A percentile compares a stretch with the other conserved stretches of the same genome.
Evolutionary conservation across 2,888 invertebrate species (phyloP).

Genomic region (Zhengitettix transpicula): DNA sequence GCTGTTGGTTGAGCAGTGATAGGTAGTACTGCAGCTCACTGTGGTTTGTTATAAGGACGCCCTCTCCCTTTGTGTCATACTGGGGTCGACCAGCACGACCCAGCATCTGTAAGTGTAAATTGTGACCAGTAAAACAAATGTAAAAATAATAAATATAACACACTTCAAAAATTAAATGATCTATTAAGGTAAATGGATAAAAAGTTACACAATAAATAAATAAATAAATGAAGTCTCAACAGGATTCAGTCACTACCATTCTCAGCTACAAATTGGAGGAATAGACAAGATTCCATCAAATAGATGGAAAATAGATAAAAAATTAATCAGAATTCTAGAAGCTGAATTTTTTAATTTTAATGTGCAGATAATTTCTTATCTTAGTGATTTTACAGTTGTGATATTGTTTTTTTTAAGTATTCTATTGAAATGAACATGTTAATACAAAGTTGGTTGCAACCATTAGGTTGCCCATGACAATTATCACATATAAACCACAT

Average conservation of each 20-base stretch:
- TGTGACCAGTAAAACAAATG: too few relatives aligned
- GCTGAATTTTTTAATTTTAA: not conserved
- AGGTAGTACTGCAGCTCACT: conserved; percentile 96
- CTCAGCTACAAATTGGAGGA: too few relatives aligned
- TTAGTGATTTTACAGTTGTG: not conserved
- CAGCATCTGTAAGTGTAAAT: conserved; percentile 48
- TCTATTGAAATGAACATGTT: not conserved
- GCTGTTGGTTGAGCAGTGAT: conserved; percentile 90
- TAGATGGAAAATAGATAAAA: too few relatives aligned
- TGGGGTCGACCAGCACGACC: conserved; percentile 96
- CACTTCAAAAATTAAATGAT: not conserved
- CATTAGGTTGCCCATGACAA: too few relatives aligned
- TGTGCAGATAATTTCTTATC: not conserved
- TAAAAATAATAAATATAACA: not conserved
- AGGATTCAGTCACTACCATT: too few relatives aligned
- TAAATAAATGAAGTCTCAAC: too few relatives aligned
- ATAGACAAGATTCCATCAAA: too few relatives aligned
- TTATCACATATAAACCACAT: too few relatives aligned
- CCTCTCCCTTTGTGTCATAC: conserved; percentile 93
- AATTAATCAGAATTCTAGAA: too few relatives aligned
- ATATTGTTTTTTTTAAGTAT: not conserved
- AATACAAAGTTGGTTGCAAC: too few relatives aligned
- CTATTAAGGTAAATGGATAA: not conserved
- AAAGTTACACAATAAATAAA: not conserved
- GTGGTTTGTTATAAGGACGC: conserved; percentile 96